Conservation (phyloP, 2,888 invertebrate species). For the Eucriotettix oculatus region DNA sequence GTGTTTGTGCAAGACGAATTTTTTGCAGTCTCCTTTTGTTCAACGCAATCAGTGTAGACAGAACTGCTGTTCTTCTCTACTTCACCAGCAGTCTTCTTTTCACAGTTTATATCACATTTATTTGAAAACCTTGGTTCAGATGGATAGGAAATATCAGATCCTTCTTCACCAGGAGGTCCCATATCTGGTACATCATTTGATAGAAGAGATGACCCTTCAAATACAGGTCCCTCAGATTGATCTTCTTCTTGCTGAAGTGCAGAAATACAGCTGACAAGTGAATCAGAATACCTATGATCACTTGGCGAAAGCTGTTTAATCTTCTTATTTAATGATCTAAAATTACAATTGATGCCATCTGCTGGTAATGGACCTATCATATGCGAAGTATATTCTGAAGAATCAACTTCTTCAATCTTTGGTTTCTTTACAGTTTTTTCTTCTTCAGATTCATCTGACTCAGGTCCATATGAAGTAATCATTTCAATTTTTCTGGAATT, state of each 20-base stretch:
- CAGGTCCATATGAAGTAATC: conserved; percentile 37
- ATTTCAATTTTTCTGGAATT: conserved; percentile 35
- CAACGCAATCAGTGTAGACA: neutral
- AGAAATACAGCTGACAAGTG: neutral
- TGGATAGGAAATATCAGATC: neutral
- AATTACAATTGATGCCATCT: too few species aligned
- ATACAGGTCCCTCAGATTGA: neutral
- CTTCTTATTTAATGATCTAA: too few species aligned
- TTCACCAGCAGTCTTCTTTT: neutral
- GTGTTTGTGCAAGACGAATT: neutral
- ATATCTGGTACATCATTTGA: conserved; percentile 5
- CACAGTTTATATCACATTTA: neutral
- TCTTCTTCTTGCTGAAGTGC: neutral
- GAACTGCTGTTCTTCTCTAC: neutral
- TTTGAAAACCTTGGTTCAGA: conserved; percentile 1
- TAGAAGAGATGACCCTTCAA: conserved; percentile 5
- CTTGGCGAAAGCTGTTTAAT: too few species aligned
- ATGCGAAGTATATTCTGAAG: neutral
- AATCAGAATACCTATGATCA: neutral
- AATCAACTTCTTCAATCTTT: neutral
- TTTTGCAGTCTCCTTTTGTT: neutral
- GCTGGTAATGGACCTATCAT: too few species aligned
- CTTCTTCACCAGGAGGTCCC: conserved; percentile 11
- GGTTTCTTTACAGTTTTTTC: conserved; percentile 5
- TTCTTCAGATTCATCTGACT: conserved; percentile 33